Evolutionary conservation across 2,888 invertebrate genomes (phyloP).

Genomic region (Drosophila neonasuta): DNA sequence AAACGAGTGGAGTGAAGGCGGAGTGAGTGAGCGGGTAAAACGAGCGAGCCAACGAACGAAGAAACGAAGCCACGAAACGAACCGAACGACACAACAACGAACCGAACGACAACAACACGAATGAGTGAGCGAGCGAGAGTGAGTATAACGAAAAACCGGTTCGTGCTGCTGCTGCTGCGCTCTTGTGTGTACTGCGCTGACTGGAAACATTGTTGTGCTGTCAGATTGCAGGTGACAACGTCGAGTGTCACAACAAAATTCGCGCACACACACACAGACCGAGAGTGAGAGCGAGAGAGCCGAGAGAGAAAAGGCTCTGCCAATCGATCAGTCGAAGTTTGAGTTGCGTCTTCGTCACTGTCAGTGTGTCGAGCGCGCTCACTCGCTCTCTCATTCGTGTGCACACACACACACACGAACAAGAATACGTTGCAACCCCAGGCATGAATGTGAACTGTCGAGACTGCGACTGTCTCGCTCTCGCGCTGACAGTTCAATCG

Average conservation of each 20-base stretch:
- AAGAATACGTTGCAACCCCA: conserved; percentile 1
- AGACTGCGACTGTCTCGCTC: conserved; percentile 38
- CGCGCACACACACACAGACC: conserved; percentile 12
- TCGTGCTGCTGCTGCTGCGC: conserved; percentile 40
- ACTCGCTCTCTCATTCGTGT: conserved; percentile 26
- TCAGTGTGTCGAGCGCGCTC: conserved; percentile 20
- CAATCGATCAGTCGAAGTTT: conserved; percentile 57
- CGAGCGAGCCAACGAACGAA: conserved; percentile 23
- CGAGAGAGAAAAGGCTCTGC: conserved; percentile 40
- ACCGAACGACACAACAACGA: background rate
- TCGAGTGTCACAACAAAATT: conserved; percentile 78
- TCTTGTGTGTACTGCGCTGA: conserved; percentile 45
- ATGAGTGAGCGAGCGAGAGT: conserved; percentile 31
- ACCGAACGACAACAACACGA: background rate
- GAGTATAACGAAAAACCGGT: conserved; percentile 58
- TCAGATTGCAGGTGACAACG: conserved; percentile 83
- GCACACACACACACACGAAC: conserved; percentile 1
- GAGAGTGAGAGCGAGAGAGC: conserved; percentile 23
- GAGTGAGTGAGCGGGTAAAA: conserved; percentile 39
- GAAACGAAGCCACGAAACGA: conserved; percentile 18
- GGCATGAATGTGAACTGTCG: background rate
- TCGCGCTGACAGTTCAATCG: conserved; percentile 79
- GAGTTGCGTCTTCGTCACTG: conserved; percentile 53
- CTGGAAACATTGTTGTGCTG: conserved; percentile 68
- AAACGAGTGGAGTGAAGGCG: conserved; percentile 37